Conservation (phyloP, 1,140 invertebrate species). For the Drosophila lini region DNA sequence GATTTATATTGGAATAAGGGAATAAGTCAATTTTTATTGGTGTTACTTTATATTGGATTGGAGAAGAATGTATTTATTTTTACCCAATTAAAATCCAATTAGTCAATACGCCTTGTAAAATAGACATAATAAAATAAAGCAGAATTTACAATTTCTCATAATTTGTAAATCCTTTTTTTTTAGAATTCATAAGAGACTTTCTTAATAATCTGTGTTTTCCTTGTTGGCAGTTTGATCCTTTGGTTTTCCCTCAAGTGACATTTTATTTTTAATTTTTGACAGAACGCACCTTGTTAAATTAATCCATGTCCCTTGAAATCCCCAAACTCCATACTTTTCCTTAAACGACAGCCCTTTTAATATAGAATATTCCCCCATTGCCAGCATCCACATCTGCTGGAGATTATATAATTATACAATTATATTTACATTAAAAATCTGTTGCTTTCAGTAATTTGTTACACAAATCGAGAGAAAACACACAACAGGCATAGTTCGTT, state of each 20-base stretch:
- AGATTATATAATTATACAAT: conserved; percentile 81
- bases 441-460: conserved; percentile 70
- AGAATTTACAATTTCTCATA: background rate
- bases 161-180: background rate
- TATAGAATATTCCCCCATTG: conserved; percentile 10
- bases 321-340: conserved; percentile 3
- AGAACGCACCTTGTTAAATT: conserved; percentile 20
- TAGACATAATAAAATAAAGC: background rate
- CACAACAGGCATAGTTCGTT: conserved; percentile 30
- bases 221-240: conserved; percentile 18
- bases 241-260: background rate
- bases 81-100: conserved; percentile 33
- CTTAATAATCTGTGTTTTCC: background rate
- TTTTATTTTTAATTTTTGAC: conserved; percentile 20
- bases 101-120: background rate
- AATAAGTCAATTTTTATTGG: conserved; percentile 38
- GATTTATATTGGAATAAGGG: conserved; percentile 20
- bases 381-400: conserved; percentile 54
- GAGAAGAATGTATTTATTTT: conserved; percentile 8
- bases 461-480: conserved; percentile 32
- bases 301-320: conserved; percentile 25
- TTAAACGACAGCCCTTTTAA: conserved; percentile 28
- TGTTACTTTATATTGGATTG: background rate
- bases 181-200: too few relatives aligned
- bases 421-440: conserved; percentile 82